These are phyloP conservation scores for Ligdia adustata DNA, from an alignment of 2,888 invertebrate species.

Conservation along the genomic window DNA sequence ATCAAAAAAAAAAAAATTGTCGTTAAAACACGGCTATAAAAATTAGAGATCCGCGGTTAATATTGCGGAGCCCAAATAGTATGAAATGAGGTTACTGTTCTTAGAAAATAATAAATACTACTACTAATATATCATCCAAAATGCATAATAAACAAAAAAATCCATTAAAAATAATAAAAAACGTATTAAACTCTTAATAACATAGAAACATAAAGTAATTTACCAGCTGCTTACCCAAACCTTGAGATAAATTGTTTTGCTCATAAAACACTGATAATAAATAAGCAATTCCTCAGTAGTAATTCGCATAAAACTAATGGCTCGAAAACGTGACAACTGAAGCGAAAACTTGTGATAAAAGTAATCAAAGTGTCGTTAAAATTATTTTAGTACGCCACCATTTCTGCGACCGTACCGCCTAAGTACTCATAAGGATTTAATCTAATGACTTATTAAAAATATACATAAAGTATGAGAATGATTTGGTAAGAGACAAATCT, in stretches of 20 bases:
- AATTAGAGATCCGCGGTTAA: too few species aligned
- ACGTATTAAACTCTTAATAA: too few species aligned
- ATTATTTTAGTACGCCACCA: conserved; percentile 74
- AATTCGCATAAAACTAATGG: conserved; percentile 83
- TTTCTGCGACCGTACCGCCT: conserved; percentile 52
- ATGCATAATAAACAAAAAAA: too few species aligned
- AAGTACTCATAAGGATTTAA: conserved; percentile 33
- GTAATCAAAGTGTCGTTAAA: conserved; percentile 82
- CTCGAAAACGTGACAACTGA: conserved; percentile 77
- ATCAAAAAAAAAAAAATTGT: too few species aligned
- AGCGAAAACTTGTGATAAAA: conserved; percentile 81
- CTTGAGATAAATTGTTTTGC: conserved; percentile 49
- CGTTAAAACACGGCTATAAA: too few species aligned
- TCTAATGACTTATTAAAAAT: conserved; percentile 36
- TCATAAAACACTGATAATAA: conserved; percentile 61
- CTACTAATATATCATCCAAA: too few species aligned
- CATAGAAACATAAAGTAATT: too few species aligned
- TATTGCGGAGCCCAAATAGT: too few species aligned
- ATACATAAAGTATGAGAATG: not conserved
- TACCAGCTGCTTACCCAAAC: conserved; percentile 41
- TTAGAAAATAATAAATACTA: too few species aligned
- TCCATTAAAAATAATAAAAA: too few species aligned
- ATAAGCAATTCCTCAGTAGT: conserved; percentile 75
- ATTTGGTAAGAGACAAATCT: not conserved
- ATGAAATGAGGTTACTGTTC: too few species aligned